These are phyloP conservation scores for Neodiprion fabricii DNA, from an alignment of 1,140 invertebrate genomes.

Conservation along the genomic window DNA sequence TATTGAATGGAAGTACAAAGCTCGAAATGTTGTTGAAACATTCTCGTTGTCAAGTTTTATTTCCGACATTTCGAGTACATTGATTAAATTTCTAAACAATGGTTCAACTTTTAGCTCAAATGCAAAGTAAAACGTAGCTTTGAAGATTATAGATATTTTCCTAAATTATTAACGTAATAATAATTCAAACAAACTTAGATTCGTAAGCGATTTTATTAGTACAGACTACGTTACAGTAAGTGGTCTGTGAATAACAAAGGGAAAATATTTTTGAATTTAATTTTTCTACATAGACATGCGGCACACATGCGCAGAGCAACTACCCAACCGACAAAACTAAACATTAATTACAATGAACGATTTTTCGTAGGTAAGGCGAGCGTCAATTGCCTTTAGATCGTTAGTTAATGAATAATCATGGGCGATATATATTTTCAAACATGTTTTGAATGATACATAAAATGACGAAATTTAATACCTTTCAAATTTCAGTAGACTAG, in stretches of 20 bases:
- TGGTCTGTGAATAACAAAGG: neutral
- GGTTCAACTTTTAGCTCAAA: too few species aligned
- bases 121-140: too few species aligned
- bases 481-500: too few species aligned
- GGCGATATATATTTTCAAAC: too few species aligned
- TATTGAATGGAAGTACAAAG: neutral
- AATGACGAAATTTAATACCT: too few species aligned
- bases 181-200: neutral
- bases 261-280: neutral
- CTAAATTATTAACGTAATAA: neutral
- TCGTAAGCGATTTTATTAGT: neutral
- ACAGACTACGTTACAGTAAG: neutral
- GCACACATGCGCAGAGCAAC: conserved; percentile 6
- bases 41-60: neutral
- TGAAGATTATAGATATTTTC: too few species aligned
- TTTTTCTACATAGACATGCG: neutral
- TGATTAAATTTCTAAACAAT: neutral
- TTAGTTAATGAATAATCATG: too few species aligned
- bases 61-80: neutral
- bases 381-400: neutral
- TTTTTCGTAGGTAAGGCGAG: neutral
- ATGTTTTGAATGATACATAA: too few species aligned
- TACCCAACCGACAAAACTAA: neutral
- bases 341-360: neutral
- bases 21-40: neutral